Percentiles rank a stretch among this genome's conserved stretches.
Evolutionary conservation across 2,113 vertebrate species (phyloP).

Genomic region (Cyphomyrus discorhynchus): DNA sequence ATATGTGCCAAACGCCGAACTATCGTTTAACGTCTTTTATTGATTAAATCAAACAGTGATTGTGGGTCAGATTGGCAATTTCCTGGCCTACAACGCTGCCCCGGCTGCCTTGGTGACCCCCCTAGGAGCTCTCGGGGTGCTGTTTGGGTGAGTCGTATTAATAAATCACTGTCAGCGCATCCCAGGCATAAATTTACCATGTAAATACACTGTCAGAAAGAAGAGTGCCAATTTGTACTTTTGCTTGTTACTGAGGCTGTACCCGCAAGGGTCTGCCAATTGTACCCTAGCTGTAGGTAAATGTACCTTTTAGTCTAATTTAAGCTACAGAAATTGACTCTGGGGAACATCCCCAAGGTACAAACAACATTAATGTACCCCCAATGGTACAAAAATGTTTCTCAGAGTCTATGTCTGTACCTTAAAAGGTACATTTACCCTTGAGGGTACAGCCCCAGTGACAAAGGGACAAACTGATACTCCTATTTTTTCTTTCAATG

Average conservation of each 20-base stretch:
- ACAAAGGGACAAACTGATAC: neutral
- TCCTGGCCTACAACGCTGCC: slow-evolving; percentile 87
- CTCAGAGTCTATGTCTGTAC: neutral
- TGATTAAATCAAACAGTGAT: slow-evolving; percentile 67
- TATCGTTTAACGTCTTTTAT: neutral
- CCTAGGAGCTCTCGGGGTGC: slow-evolving; percentile 86
- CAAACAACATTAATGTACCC: neutral
- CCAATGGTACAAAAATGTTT: neutral
- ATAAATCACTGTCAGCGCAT: neutral
- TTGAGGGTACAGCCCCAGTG: neutral
- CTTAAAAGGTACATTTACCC: neutral
- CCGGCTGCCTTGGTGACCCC: slow-evolving; percentile 89
- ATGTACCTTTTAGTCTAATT: neutral
- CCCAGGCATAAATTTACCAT: neutral
- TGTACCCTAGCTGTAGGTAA: neutral
- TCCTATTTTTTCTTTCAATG: neutral
- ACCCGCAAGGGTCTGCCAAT: neutral
- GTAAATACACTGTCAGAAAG: neutral
- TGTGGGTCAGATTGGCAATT: slow-evolving; percentile 89
- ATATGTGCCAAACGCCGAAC: neutral
- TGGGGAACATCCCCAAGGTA: neutral
- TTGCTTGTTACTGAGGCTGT: neutral
- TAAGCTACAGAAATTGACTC: neutral
- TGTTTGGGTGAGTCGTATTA: slow-evolving; percentile 79
- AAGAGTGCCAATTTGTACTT: neutral